phyloP scores from a whole-genome alignment of 2,888 invertebrate genomes.

The Lithodes maja region DNA sequence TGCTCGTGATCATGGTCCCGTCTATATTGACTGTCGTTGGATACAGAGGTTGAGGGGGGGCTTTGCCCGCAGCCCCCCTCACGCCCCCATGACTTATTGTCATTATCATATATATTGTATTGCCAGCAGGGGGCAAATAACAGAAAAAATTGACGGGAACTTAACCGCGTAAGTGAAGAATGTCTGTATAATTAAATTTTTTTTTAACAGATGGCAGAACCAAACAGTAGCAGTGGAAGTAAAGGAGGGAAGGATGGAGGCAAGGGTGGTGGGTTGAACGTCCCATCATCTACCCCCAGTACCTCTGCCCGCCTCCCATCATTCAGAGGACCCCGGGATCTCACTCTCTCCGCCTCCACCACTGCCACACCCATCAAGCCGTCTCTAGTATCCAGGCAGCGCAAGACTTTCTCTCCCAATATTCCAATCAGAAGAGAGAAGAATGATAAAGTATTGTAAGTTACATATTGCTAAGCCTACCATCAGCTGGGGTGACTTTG shows the following conservation, averaged over 20 bases:
- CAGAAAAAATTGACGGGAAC: too few relatives aligned
- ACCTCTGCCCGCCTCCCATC: constrained; percentile 57
- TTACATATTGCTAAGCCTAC: background rate
- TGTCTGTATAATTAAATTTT: background rate
- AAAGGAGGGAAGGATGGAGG: constrained; percentile 1
- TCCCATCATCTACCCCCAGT: background rate
- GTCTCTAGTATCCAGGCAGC: constrained; percentile 33
- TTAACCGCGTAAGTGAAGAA: too few relatives aligned
- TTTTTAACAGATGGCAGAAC: constrained; percentile 48
- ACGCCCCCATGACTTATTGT: too few relatives aligned
- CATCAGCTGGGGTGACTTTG: too few relatives aligned
- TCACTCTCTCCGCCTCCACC: constrained; percentile 63
- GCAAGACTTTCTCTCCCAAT: constrained; percentile 65
- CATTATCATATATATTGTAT: too few relatives aligned
- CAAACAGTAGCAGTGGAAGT: constrained; percentile 30
- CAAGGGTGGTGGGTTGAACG: background rate
- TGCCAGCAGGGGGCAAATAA: too few relatives aligned
- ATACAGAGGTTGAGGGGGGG: too few relatives aligned
- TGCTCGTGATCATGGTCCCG: too few relatives aligned
- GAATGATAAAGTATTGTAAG: constrained; percentile 51
- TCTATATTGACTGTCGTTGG: too few relatives aligned
- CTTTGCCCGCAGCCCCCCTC: too few relatives aligned
- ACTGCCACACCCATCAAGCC: constrained; percentile 49
- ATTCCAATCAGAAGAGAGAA: constrained; percentile 62
- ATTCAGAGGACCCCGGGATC: constrained; percentile 61